phyloP scores from a whole-genome alignment of 2,113 vertebrate genomes.

The Pogonocichla stellata region DNA sequence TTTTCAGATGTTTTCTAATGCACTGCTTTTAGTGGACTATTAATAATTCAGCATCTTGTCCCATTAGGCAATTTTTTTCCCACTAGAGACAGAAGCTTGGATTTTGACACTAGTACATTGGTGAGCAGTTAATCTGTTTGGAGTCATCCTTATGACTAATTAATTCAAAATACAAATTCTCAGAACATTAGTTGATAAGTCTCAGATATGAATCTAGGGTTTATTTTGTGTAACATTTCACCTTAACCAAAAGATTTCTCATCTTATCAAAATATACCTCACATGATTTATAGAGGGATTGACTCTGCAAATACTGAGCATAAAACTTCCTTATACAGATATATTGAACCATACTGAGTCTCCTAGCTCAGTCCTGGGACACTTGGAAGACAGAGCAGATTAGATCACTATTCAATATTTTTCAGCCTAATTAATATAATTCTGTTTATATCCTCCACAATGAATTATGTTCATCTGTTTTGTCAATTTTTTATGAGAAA shows the following conservation, averaged over 20 bases:
- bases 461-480: background rate
- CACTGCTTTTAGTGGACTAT: background rate
- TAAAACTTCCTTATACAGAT: background rate
- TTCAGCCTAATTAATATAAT: background rate
- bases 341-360: background rate
- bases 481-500: background rate
- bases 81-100: background rate
- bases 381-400: background rate
- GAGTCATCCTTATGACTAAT: background rate
- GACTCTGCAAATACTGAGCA: background rate
- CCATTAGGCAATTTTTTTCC: background rate
- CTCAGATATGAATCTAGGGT: background rate
- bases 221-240: background rate
- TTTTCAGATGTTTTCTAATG: slow-evolving; percentile 35
- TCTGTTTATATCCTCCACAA: background rate
- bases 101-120: background rate
- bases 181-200: background rate
- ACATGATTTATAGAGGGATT: background rate
- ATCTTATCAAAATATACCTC: background rate
- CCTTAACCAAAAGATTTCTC: background rate
- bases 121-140: background rate
- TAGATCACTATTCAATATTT: background rate
- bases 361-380: background rate
- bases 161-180: background rate
- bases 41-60: background rate